Evolutionary conservation across 2,797 vertebrate genomes (phyloP).

Genomic region (Pseudopleuronectes americanus): DNA sequence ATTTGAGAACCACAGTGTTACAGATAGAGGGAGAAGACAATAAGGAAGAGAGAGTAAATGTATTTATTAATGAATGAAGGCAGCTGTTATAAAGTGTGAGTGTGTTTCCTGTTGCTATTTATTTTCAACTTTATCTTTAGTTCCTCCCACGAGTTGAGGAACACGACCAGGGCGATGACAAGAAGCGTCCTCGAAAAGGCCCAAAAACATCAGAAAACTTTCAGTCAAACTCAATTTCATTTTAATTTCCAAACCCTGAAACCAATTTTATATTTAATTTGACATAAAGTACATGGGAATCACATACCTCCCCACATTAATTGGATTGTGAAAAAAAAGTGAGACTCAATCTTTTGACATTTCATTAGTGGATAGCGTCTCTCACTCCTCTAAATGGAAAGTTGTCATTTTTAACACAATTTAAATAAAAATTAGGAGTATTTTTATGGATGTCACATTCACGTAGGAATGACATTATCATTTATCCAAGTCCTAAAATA

Average conservation of each 20-base stretch:
- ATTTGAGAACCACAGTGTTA: neutral
- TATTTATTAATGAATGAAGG: neutral
- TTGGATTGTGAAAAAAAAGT: slow-evolving; percentile 62
- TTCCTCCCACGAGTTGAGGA: slow-evolving; percentile 84
- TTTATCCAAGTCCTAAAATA: slow-evolving; percentile 70
- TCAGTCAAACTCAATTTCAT: slow-evolving; percentile 14
- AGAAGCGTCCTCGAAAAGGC: slow-evolving; percentile 69
- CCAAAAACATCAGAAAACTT: slow-evolving; percentile 38
- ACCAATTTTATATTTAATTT: slow-evolving; percentile 51
- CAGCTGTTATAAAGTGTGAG: slow-evolving; percentile 31
- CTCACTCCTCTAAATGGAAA: slow-evolving; percentile 41
- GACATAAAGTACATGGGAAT: slow-evolving; percentile 42
- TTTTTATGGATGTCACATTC: slow-evolving; percentile 66
- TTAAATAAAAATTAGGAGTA: slow-evolving; percentile 78
- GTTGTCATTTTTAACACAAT: slow-evolving; percentile 61
- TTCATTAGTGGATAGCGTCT: slow-evolving; percentile 65
- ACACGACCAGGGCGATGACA: slow-evolving; percentile 70
- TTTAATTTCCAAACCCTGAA: slow-evolving; percentile 34
- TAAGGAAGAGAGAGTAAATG: slow-evolving; percentile 7
- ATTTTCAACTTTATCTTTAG: slow-evolving; percentile 66
- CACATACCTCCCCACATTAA: slow-evolving; percentile 40
- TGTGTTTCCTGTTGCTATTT: slow-evolving; percentile 43
- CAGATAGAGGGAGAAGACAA: neutral
- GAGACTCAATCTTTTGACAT: slow-evolving; percentile 68
- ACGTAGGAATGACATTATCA: slow-evolving; percentile 72